Percentiles rank a stretch among this genome's conserved stretches.
These are phyloP conservation scores for Notoglanidium macrostoma DNA, from an alignment of 2,797 vertebrate species.

Conservation along the genomic window DNA sequence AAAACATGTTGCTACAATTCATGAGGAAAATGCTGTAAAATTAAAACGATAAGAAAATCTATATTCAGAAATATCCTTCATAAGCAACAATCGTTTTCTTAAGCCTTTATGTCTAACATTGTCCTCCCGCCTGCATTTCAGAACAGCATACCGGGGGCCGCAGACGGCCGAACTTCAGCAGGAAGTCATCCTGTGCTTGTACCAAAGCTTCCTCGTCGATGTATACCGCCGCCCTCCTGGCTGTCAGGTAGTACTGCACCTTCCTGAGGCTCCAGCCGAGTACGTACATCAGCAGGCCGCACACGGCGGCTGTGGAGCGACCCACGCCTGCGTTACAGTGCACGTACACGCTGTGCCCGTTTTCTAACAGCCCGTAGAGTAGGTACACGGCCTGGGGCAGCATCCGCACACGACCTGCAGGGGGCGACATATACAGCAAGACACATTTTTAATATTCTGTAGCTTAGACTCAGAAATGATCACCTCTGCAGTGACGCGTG, in stretches of 20 bases:
- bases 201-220: conserved; percentile 91
- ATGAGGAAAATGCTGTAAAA: background rate
- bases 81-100: too few relatives aligned
- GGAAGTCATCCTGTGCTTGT: conserved; percentile 84
- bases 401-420: conserved; percentile 87
- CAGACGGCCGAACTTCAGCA: conserved; percentile 80
- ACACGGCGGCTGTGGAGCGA: conserved; percentile 87
- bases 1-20: background rate
- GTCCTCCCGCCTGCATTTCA: conserved; percentile 25
- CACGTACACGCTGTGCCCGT: conserved; percentile 90
- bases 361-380: conserved; percentile 88
- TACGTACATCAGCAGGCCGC: conserved; percentile 91
- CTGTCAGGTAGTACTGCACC: conserved; percentile 87
- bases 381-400: conserved; percentile 94
- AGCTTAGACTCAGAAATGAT: background rate
- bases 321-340: conserved; percentile 97
- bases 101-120: background rate
- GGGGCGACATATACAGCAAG: background rate
- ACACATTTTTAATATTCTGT: too few relatives aligned
- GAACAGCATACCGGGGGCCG: conserved; percentile 60
- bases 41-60: background rate
- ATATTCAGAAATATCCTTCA: background rate
- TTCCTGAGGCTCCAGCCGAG: conserved; percentile 88
- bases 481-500: background rate
- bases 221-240: conserved; percentile 87